Evolutionary conservation across 2,113 vertebrate species (phyloP).

Genomic region (Spermophilus dauricus): DNA sequence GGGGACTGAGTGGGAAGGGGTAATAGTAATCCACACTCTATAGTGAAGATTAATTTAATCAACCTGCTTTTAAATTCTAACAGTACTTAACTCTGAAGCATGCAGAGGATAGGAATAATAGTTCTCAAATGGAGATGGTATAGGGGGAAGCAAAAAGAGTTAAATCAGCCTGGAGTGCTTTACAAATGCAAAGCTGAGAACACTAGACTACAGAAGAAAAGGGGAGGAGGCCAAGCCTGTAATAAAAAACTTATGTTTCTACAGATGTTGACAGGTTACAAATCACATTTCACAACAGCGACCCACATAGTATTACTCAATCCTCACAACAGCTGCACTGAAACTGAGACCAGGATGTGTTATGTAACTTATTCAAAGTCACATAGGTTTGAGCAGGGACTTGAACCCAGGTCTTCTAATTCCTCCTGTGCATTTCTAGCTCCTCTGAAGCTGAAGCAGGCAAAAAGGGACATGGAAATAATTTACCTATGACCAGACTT

Average conservation of each 20-base stretch:
- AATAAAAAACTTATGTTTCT: constrained; percentile 26
- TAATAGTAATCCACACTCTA: neutral
- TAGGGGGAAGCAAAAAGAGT: neutral
- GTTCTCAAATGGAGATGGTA: neutral
- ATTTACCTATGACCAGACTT: constrained; percentile 71
- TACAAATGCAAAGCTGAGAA: constrained; percentile 57
- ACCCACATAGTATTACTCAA: neutral
- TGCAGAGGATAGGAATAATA: constrained; percentile 43
- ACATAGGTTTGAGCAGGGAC: constrained; percentile 78
- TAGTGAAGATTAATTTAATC: constrained; percentile 33
- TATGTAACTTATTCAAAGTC: constrained; percentile 81
- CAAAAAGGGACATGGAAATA: constrained; percentile 81
- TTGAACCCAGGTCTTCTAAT: constrained; percentile 81
- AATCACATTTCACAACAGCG: constrained; percentile 47
- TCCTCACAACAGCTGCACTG: constrained; percentile 58
- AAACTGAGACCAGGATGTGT: constrained; percentile 74
- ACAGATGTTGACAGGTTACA: constrained; percentile 42
- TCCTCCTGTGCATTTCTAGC: constrained; percentile 82
- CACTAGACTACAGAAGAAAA: neutral
- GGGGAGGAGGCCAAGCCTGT: neutral
- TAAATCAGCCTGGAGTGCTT: constrained; percentile 33
- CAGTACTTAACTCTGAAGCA: constrained; percentile 61
- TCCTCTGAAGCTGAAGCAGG: constrained; percentile 83
- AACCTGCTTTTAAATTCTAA: constrained; percentile 29
- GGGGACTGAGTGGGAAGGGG: neutral